Evolutionary conservation across 2,797 vertebrate genomes (phyloP).

Genomic region (Sebastiscus albofasciatus): DNA sequence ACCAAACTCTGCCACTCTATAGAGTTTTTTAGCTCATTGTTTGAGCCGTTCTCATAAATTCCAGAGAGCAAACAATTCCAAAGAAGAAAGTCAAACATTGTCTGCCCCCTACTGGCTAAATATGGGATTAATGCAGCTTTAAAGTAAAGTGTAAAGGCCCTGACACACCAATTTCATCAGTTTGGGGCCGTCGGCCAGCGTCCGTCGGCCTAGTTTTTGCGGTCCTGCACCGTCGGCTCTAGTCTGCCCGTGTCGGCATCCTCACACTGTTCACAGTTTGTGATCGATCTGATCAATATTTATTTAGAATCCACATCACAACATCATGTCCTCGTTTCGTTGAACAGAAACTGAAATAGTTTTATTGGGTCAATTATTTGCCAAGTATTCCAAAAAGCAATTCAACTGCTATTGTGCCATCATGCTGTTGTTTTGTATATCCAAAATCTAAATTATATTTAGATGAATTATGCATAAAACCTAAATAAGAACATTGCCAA

Average conservation of each 20-base stretch:
- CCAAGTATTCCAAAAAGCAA: background rate
- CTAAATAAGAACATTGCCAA: background rate
- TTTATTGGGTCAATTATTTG: background rate
- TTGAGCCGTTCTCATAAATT: background rate
- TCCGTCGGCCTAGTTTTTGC: too few relatives aligned
- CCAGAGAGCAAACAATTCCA: background rate
- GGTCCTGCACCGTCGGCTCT: rapidly evolving
- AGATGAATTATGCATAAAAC: background rate
- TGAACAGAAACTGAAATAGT: background rate
- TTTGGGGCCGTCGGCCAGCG: rapidly evolving
- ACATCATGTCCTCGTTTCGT: background rate
- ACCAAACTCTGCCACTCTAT: background rate
- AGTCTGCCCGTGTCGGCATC: too few relatives aligned
- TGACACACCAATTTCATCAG: too few relatives aligned
- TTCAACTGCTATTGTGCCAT: background rate
- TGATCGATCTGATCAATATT: background rate
- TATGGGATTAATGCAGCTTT: background rate
- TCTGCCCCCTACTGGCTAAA: background rate
- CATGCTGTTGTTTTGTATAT: background rate
- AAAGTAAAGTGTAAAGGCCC: background rate
- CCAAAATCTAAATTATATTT: background rate
- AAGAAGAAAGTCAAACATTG: background rate
- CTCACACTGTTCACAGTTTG: background rate
- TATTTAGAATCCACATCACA: background rate
- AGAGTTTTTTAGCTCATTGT: background rate